phyloP scores from a whole-genome alignment of 2,888 invertebrate species.

The Aporophyla nigra region DNA sequence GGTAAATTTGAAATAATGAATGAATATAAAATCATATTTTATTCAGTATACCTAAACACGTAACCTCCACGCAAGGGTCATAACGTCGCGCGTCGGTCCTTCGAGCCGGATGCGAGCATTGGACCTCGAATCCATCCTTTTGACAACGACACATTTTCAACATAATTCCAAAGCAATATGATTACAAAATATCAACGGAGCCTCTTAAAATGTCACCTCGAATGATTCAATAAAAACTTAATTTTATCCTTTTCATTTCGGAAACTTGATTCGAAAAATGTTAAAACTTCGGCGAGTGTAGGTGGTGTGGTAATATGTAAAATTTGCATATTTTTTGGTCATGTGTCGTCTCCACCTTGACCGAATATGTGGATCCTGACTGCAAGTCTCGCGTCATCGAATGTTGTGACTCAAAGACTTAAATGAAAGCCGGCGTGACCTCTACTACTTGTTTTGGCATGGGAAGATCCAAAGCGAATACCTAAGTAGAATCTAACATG shows the following conservation, averaged over 20 bases:
- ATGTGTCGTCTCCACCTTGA: constrained; percentile 78
- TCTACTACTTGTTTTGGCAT: constrained; percentile 70
- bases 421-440: constrained; percentile 81
- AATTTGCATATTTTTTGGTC: constrained; percentile 63
- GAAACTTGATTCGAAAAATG: constrained; percentile 37
- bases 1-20: too few species aligned
- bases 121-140: background rate
- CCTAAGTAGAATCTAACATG: constrained; percentile 11
- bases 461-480: background rate
- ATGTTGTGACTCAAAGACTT: constrained; percentile 72
- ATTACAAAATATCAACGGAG: constrained; percentile 17
- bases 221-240: constrained; percentile 38
- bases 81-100: constrained; percentile 26
- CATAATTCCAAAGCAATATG: constrained; percentile 2
- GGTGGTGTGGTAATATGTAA: constrained; percentile 41
- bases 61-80: background rate
- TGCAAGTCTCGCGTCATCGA: constrained; percentile 77
- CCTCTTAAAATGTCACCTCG: constrained; percentile 20
- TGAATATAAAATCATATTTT: background rate
- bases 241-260: constrained; percentile 32
- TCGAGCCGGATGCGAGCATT: constrained; percentile 23
- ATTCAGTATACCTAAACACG: background rate
- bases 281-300: constrained; percentile 34
- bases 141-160: background rate
- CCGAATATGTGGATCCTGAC: constrained; percentile 83